Conservation (phyloP, 2,113 vertebrate species). For the Hymenochirus boettgeri region DNA sequence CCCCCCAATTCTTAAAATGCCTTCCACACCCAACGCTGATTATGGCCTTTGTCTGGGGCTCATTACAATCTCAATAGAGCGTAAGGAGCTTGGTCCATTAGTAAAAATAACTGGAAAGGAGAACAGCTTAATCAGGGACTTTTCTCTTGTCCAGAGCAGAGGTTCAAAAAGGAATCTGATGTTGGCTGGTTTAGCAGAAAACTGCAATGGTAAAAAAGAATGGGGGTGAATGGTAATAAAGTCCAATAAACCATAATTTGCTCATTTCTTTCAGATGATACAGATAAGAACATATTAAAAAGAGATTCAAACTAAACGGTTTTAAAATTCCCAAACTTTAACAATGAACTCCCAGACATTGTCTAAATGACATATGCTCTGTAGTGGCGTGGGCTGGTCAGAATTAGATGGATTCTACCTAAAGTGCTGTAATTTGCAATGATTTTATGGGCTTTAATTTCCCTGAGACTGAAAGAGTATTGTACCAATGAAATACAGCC, state of each 20-base stretch:
- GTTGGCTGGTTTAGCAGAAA: slow-evolving; percentile 24
- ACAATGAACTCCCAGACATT: not conserved
- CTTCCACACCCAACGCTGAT: slow-evolving; percentile 38
- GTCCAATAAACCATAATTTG: slow-evolving; percentile 10
- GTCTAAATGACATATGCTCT: not conserved
- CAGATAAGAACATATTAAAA: slow-evolving; percentile 13
- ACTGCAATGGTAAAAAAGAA: not conserved
- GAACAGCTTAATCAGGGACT: slow-evolving; percentile 35
- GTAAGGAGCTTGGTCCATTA: slow-evolving; percentile 35
- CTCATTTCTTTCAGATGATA: slow-evolving; percentile 4
- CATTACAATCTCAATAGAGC: slow-evolving; percentile 41
- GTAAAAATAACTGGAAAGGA: slow-evolving; percentile 37
- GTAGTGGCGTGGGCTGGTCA: too few species aligned
- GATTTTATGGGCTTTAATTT: not conserved
- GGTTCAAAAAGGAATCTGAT: slow-evolving; percentile 27
- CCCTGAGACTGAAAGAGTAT: not conserved
- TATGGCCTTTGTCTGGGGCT: slow-evolving; percentile 40
- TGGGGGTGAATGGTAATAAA: slow-evolving; percentile 1
- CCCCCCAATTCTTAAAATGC: slow-evolving; percentile 26
- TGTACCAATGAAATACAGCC: too few species aligned
- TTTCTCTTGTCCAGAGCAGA: slow-evolving; percentile 19
- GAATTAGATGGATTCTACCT: not conserved
- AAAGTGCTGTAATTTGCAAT: not conserved
- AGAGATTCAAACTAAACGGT: not conserved
- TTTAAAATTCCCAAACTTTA: not conserved